Conservation (phyloP, 92 coral and sea anemone species). For the Siderastrea radians region DNA sequence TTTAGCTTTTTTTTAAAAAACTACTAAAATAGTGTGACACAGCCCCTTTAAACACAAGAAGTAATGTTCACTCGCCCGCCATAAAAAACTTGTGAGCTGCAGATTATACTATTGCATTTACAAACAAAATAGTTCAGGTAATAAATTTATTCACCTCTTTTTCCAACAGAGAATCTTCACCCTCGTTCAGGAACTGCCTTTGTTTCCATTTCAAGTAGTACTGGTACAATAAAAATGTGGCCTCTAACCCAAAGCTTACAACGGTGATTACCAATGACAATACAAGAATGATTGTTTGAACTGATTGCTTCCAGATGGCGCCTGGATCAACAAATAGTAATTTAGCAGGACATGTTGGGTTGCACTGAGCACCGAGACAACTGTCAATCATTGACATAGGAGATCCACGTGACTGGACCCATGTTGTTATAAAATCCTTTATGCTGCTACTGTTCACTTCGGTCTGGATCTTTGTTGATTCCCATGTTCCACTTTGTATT, state of each 20-base stretch:
- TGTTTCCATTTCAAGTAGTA: constrained; percentile 23
- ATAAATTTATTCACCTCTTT: constrained; percentile 41
- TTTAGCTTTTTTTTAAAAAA: too few relatives aligned
- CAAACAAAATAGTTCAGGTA: too few relatives aligned
- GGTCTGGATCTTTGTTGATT: constrained; percentile 23
- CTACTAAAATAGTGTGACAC: too few relatives aligned
- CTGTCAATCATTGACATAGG: constrained; percentile 41
- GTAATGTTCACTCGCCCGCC: too few relatives aligned
- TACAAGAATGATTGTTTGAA: constrained; percentile 9
- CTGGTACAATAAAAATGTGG: constrained; percentile 42
- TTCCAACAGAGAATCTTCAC: background rate
- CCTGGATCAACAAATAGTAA: constrained; percentile 57
- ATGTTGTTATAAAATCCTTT: constrained; percentile 36
- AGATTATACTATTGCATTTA: too few relatives aligned
- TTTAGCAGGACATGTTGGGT: constrained; percentile 66
- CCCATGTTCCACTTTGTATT: constrained; percentile 61
- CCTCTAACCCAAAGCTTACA: constrained; percentile 42
- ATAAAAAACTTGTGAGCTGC: too few relatives aligned
- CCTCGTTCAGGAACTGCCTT: constrained; percentile 1
- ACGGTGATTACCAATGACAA: constrained; percentile 52
- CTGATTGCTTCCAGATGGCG: constrained; percentile 17
- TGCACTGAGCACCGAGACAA: constrained; percentile 68
- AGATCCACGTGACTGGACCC: constrained; percentile 26
- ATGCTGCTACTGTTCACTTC: constrained; percentile 16
- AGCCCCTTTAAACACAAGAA: too few relatives aligned